A percentile compares a stretch with the other conserved stretches of the same genome.
phyloP scores from a whole-genome alignment of 2,888 invertebrate species.

The Drosophila meridionalis region DNA sequence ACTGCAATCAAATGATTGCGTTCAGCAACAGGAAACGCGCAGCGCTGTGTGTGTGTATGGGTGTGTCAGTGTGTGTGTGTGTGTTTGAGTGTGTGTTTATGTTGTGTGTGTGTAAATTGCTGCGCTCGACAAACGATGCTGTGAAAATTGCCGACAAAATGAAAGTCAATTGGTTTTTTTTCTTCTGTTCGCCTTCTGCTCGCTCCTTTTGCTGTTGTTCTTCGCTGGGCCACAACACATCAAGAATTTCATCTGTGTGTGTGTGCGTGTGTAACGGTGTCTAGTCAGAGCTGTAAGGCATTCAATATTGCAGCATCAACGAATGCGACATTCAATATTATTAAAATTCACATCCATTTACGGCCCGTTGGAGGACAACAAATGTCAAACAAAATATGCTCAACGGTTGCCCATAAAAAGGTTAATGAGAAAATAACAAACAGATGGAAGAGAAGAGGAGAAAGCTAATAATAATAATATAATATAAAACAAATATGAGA shows the following conservation, averaged over 20 bases:
- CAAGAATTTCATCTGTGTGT: constrained; percentile 47
- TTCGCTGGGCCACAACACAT: constrained; percentile 24
- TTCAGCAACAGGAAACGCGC: constrained; percentile 72
- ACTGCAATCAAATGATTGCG: constrained; percentile 82
- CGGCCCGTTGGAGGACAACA: constrained; percentile 51
- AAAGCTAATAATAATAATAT: constrained; percentile 11
- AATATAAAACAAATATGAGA: constrained; percentile 34
- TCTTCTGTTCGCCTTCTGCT: constrained; percentile 16
- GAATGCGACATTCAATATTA: constrained; percentile 61
- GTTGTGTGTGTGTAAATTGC: constrained; percentile 35
- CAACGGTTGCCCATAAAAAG: constrained; percentile 65
- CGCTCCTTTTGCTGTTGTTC: constrained; percentile 21
- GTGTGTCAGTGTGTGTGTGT: constrained; percentile 11
- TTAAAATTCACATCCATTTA: constrained; percentile 58
- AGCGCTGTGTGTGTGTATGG: constrained; percentile 17
- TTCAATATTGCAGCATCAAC: constrained; percentile 72
- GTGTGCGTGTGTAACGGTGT: constrained; percentile 7
- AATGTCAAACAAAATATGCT: constrained; percentile 50
- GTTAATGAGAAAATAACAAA: constrained; percentile 65
- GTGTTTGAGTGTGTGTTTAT: constrained; percentile 18
- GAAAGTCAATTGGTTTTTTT: constrained; percentile 76
- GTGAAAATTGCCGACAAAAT: constrained; percentile 76
- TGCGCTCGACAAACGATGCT: constrained; percentile 50
- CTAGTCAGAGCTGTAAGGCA: constrained; percentile 64
- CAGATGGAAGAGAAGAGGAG: background rate